Evolutionary conservation across 2,888 invertebrate species (phyloP).

Genomic region (Sympetrum striolatum): DNA sequence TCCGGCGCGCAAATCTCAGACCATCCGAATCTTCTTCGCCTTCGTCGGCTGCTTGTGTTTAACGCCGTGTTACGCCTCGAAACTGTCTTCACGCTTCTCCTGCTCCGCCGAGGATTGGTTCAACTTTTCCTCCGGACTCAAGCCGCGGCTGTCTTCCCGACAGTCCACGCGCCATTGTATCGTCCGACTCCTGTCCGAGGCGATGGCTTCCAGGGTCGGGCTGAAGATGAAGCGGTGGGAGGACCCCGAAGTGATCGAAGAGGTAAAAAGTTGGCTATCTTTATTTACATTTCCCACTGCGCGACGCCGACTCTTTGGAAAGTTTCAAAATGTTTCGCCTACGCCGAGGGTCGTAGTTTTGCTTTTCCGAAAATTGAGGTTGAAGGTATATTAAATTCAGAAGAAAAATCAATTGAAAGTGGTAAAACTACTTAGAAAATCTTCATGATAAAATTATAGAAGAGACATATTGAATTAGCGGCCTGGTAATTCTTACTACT

Average conservation of each 20-base stretch:
- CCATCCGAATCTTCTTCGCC: not conserved
- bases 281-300: no score
- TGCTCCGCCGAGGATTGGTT: not conserved
- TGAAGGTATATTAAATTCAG: no score
- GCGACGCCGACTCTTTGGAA: no score
- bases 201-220: conserved; percentile 1
- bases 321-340: no score
- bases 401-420: no score
- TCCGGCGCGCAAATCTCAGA: not conserved
- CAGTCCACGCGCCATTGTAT: not conserved
- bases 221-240: not conserved
- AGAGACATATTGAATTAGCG: no score
- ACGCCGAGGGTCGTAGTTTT: no score
- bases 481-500: no score
- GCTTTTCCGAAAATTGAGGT: no score
- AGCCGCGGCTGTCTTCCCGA: not conserved
- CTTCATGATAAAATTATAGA: no score
- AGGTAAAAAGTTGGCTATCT: not conserved
- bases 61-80: not conserved
- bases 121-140: not conserved
- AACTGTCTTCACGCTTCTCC: not conserved
- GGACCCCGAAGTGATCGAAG: not conserved
- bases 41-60: not conserved
- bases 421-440: no score
- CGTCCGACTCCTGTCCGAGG: not conserved